Evolutionary conservation across 1,140 invertebrate species (phyloP).

Genomic region (Drosophila elegans): DNA sequence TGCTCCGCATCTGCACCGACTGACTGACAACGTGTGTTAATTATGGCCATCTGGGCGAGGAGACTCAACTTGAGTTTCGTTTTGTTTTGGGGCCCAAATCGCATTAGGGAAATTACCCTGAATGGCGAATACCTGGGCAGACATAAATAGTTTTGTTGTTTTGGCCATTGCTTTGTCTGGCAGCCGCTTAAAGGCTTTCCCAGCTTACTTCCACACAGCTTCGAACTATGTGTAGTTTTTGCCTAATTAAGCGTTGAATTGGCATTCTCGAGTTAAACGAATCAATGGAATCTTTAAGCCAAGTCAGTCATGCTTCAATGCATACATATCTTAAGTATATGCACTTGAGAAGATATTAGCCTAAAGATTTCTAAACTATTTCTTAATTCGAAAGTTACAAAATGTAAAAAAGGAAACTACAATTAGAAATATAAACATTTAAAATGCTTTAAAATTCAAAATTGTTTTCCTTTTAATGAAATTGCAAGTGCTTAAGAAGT

Average conservation of each 20-base stretch:
- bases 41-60: slow-evolving; percentile 74
- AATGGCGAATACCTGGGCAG: slow-evolving; percentile 67
- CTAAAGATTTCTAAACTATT: too few relatives aligned
- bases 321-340: background rate
- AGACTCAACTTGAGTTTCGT: slow-evolving; percentile 13
- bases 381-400: too few relatives aligned
- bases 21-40: slow-evolving; percentile 77
- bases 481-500: too few relatives aligned
- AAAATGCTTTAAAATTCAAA: too few relatives aligned
- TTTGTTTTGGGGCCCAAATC: slow-evolving; percentile 49
- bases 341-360: background rate
- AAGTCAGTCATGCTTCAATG: background rate
- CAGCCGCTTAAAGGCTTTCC: slow-evolving; percentile 73
- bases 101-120: slow-evolving; percentile 79
- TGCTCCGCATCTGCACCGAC: slow-evolving; percentile 6
- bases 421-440: background rate
- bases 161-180: slow-evolving; percentile 56
- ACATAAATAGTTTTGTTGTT: slow-evolving; percentile 61
- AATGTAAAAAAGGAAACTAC: background rate
- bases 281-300: background rate
- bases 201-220: slow-evolving; percentile 53
- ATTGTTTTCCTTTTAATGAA: too few relatives aligned
- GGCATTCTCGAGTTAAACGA: slow-evolving; percentile 18
- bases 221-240: slow-evolving; percentile 25
- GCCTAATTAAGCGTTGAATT: slow-evolving; percentile 35